Evolutionary conservation across 2,888 invertebrate species (phyloP), one percentile per base, ranked within the genome.

Genomic region (Standfussiana lucernea): DNA sequence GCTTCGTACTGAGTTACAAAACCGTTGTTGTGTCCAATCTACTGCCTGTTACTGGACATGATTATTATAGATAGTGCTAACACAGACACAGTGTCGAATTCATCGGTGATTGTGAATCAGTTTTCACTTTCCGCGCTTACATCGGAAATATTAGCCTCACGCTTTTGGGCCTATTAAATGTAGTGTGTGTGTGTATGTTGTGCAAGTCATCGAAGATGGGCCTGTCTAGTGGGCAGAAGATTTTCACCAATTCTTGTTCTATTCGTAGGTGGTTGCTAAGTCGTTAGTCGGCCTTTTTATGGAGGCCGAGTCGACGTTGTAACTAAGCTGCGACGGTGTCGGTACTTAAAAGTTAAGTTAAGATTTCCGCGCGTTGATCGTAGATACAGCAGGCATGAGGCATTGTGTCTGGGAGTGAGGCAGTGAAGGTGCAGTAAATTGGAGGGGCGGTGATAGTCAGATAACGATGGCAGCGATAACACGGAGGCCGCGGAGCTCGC

Each of bases 401-500:
- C 82, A 76, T 81, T 75, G 76, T 87, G 75, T 73, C 71, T 76
- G 71, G 81, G 82, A 85, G 78, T 85, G 82, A 83, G 73, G 80
- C 88, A 93, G 92, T 92, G 92, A 92, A 92, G 89, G 93, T 92
- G 89, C 86, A 88, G 82, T 86, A 82, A 68, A 42, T 82, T 89
- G 92, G 94, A 88, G 94, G 94, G 93, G 94, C 89, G 91, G 93
- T 91, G 93, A 94, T 94, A 92, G 91, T 86, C 91, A 93, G 96
- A 96, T 96, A 96, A 94, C 94, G 94, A 92, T 89, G 92, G 85
- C 79, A 74, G 90, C 93, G 95, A 96, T 96, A 96, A 95, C 85
- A 85, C 80, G 86, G 92, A 93, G 93, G 93, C 92, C 93, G 91
- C 90, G 79, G 75, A 86, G 88, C 87, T 74, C 83, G 83, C 88